phyloP scores from a whole-genome alignment of 1,140 invertebrate species.

The Cydia strobilella region DNA sequence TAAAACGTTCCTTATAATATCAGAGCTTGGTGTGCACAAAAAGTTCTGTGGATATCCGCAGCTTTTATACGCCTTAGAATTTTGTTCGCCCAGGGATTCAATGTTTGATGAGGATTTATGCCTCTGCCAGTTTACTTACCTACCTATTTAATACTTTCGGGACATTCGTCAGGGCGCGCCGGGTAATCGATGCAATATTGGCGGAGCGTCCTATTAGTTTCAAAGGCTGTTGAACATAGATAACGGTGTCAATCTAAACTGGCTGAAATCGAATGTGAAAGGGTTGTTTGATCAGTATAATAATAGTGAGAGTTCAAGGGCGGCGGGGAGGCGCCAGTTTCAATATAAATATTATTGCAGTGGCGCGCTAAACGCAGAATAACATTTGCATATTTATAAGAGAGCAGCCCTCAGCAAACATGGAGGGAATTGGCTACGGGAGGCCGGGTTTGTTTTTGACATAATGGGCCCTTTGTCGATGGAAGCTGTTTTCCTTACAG shows the following conservation, averaged over 20 bases:
- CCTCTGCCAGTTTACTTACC: conserved; percentile 24
- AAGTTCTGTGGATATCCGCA: conserved; percentile 34
- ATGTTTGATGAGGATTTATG: conserved; percentile 32
- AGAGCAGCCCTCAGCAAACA: conserved; percentile 68
- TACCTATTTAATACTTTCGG: conserved; percentile 31
- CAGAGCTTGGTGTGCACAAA: conserved; percentile 39
- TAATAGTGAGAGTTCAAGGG: conserved; percentile 71
- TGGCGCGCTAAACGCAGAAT: conserved; percentile 69
- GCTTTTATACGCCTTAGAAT: conserved; percentile 28
- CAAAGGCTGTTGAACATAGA: conserved; percentile 54
- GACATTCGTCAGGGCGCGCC: conserved; percentile 18
- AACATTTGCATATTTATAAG: conserved; percentile 76
- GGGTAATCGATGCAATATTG: conserved; percentile 26
- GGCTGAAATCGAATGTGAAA: conserved; percentile 57
- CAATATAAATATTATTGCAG: conserved; percentile 76
- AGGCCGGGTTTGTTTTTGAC: conserved; percentile 62
- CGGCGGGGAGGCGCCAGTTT: conserved; percentile 60
- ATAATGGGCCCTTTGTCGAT: conserved; percentile 62
- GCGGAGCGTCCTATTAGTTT: conserved; percentile 42
- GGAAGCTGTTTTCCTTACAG: conserved; percentile 47
- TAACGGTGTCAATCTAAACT: conserved; percentile 44
- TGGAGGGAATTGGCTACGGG: conserved; percentile 58
- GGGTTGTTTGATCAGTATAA: conserved; percentile 67
- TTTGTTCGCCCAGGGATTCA: conserved; percentile 29
- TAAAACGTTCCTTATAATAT: conserved; percentile 44